Percentiles rank a stretch among this genome's conserved stretches.
These are phyloP conservation scores for Drosophila tristis DNA, from an alignment of 1,140 invertebrate species.

Conservation along the genomic window DNA sequence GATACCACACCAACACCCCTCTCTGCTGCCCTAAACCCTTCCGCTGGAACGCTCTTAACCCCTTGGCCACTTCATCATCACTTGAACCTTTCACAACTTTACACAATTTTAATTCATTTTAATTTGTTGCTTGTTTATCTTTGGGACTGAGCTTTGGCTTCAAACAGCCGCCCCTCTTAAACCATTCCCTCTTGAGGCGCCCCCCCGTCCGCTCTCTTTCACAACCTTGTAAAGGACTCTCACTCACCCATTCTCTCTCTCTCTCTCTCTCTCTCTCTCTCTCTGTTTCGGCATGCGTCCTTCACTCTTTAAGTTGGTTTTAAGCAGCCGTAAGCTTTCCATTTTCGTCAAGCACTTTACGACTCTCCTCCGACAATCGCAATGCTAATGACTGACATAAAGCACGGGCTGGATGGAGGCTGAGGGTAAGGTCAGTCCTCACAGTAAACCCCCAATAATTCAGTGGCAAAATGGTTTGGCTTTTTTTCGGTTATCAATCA, in stretches of 20 bases:
- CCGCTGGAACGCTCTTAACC: slow-evolving; percentile 11
- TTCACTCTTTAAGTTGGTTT: slow-evolving; percentile 33
- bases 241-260: not conserved
- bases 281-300: not conserved
- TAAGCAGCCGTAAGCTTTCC: slow-evolving; percentile 35
- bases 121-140: slow-evolving; percentile 57
- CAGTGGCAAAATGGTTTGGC: slow-evolving; percentile 17
- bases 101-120: slow-evolving; percentile 61
- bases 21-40: slow-evolving; percentile 4
- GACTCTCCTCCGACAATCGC: not conserved
- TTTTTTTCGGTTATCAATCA: slow-evolving; percentile 15
- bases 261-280: not conserved
- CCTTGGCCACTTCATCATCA: not conserved
- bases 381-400: slow-evolving; percentile 8
- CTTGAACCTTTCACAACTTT: slow-evolving; percentile 47
- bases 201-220: not conserved
- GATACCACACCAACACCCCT: not conserved
- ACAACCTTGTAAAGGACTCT: slow-evolving; percentile 18
- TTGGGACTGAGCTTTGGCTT: slow-evolving; percentile 32
- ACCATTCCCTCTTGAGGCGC: not conserved
- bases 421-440: not conserved
- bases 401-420: not conserved
- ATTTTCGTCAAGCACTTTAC: slow-evolving; percentile 26
- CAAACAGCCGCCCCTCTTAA: not conserved
- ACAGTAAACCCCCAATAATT: not conserved